Percentiles rank a stretch among this genome's conserved stretches.
Conservation (phyloP, 2,888 invertebrate species). For the Strigamia transsilvanica region DNA sequence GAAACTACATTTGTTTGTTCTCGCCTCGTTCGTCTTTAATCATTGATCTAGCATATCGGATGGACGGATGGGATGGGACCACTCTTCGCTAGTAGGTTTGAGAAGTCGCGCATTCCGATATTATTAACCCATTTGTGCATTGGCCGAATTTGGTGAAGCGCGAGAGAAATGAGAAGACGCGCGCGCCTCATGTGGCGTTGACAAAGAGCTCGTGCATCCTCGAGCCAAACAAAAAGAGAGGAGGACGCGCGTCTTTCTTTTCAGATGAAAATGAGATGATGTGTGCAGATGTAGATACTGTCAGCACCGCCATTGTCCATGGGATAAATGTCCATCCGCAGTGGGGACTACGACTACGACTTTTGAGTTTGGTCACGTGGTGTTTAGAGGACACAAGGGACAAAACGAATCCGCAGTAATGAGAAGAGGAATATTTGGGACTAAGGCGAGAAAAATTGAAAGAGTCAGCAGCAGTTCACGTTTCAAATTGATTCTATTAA, state of each 20-base stretch:
- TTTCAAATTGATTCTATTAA: conserved; percentile 48
- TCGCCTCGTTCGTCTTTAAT: conserved; percentile 20
- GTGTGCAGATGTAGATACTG: conserved; percentile 45
- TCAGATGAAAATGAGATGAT: conserved; percentile 47
- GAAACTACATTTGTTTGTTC: not conserved
- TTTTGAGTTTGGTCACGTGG: conserved; percentile 40
- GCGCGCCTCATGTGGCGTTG: conserved; percentile 43
- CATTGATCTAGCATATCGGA: conserved; percentile 45
- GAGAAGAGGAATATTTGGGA: conserved; percentile 32
- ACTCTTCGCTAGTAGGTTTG: conserved; percentile 16
- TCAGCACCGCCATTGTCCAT: conserved; percentile 38
- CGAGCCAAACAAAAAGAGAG: conserved; percentile 46
- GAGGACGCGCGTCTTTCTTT: conserved; percentile 44
- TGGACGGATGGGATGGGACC: conserved; percentile 5
- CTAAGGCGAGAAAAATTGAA: conserved; percentile 37
- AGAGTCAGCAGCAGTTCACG: conserved; percentile 40
- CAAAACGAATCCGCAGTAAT: conserved; percentile 39
- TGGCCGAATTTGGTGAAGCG: conserved; percentile 44
- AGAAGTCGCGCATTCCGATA: conserved; percentile 16
- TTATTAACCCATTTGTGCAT: conserved; percentile 48
- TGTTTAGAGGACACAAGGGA: conserved; percentile 36
- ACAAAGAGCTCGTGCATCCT: conserved; percentile 40
- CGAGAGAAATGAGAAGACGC: conserved; percentile 35
- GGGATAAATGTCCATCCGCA: conserved; percentile 42
- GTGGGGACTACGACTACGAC: conserved; percentile 9